phyloP scores from a whole-genome alignment of 1,140 invertebrate species.

The Tachypleus tridentatus region DNA sequence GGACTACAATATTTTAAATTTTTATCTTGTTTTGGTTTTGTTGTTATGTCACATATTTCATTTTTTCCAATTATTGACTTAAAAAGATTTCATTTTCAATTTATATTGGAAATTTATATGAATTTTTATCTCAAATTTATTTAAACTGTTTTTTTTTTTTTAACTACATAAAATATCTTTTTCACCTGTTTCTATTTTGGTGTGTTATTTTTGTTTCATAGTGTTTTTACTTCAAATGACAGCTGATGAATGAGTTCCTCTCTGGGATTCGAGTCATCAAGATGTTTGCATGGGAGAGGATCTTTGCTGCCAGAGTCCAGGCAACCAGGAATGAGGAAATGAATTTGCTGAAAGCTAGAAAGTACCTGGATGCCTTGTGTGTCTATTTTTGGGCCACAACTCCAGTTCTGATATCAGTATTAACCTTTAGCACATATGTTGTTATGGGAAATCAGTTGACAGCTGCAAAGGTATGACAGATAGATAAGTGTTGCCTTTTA shows the following conservation, averaged over 20 bases:
- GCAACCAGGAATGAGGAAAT: conserved; percentile 56
- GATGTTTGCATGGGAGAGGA: conserved; percentile 83
- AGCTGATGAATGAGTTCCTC: conserved; percentile 73
- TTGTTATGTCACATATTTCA: too few relatives aligned
- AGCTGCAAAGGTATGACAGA: conserved; percentile 58
- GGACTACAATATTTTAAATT: too few relatives aligned
- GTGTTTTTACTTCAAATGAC: conserved; percentile 39
- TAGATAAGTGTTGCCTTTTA: conserved; percentile 10
- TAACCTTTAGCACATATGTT: conserved; percentile 84
- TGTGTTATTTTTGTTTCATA: conserved; percentile 9
- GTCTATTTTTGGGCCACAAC: conserved; percentile 99
- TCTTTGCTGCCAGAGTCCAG: conserved; percentile 51
- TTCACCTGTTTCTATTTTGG: conserved; percentile 1
- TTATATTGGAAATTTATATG: too few relatives aligned
- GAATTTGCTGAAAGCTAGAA: conserved; percentile 62
- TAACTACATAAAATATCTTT: too few relatives aligned
- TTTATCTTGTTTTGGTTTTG: too few relatives aligned
- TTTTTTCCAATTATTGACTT: too few relatives aligned
- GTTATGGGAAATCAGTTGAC: conserved; percentile 59
- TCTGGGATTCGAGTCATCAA: conserved; percentile 80
- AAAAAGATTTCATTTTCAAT: too few relatives aligned
- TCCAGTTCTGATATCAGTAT: conserved; percentile 83
- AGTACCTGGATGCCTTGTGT: conserved; percentile 96
- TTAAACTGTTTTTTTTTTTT: conserved; percentile 2
- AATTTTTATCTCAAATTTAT: conserved; percentile 2